Percentiles rank a stretch among this genome's conserved stretches.
phyloP scores from a whole-genome alignment of 2,797 vertebrate species.

The Echeneis naucrates region DNA sequence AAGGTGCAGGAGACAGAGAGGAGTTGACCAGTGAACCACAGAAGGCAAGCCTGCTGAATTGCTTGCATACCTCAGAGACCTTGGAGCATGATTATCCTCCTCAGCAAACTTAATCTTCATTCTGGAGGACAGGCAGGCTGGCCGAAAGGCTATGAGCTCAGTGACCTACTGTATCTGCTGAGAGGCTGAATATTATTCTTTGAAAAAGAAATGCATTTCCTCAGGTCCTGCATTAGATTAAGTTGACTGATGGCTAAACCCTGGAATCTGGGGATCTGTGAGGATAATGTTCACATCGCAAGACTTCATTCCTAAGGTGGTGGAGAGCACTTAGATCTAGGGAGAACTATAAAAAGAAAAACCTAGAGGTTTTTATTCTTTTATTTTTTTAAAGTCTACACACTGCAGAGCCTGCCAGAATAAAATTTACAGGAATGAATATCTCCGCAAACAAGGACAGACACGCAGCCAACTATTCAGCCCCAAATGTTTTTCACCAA shows the following conservation, averaged over 20 bases:
- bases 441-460: too few relatives aligned
- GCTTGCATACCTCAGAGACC: constrained; percentile 71
- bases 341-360: constrained; percentile 12
- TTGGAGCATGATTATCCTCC: constrained; percentile 71
- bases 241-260: constrained; percentile 65
- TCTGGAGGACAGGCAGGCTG: constrained; percentile 59
- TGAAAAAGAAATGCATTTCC: constrained; percentile 62
- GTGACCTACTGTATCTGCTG: constrained; percentile 69
- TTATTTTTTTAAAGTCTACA: constrained; percentile 9
- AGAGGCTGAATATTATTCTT: constrained; percentile 66
- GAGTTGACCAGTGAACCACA: constrained; percentile 46
- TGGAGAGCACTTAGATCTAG: constrained; percentile 2
- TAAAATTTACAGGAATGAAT: background rate
- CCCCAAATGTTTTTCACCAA: background rate
- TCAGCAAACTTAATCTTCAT: constrained; percentile 79
- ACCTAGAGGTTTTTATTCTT: background rate
- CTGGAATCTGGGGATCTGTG: constrained; percentile 41
- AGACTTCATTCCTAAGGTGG: constrained; percentile 11
- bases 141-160: constrained; percentile 64
- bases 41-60: constrained; percentile 55
- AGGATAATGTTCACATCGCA: constrained; percentile 33
- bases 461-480: constrained; percentile 2
- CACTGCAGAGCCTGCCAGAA: constrained; percentile 2
- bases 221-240: constrained; percentile 72
- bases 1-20: constrained; percentile 44